Evolutionary conservation across 1,140 invertebrate species (phyloP).

Genomic region (Papilio polyxenes): DNA sequence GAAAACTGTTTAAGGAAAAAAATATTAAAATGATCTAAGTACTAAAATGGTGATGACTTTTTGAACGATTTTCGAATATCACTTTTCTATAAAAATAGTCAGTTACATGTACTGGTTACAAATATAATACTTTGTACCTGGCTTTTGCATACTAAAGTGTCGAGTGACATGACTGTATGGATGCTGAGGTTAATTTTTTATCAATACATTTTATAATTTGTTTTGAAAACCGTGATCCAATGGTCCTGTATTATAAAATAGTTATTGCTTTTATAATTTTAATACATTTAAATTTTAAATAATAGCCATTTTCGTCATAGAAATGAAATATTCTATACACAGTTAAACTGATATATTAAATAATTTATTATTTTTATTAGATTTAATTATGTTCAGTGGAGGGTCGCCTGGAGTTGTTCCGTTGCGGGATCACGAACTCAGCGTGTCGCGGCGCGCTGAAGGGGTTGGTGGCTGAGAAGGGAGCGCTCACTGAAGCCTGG

Average conservation of each 20-base stretch:
- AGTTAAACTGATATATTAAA: neutral
- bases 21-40: neutral
- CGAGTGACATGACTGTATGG: neutral
- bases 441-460: slow-evolving; percentile 77
- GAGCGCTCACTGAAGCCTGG: slow-evolving; percentile 52
- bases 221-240: neutral
- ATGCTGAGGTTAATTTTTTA: neutral
- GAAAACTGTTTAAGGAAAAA: slow-evolving; percentile 32
- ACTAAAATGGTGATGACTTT: neutral
- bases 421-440: slow-evolving; percentile 82
- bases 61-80: slow-evolving; percentile 1
- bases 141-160: neutral
- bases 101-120: neutral
- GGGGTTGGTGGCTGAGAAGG: slow-evolving; percentile 67
- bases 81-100: slow-evolving; percentile 13
- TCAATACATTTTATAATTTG: neutral
- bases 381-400: slow-evolving; percentile 55
- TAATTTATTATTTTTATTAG: neutral
- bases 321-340: neutral
- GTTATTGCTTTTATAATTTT: slow-evolving; percentile 20
- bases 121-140: slow-evolving; percentile 17
- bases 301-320: neutral
- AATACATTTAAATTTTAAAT: slow-evolving; percentile 3
- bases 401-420: slow-evolving; percentile 62
- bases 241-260: slow-evolving; percentile 10